Conservation (phyloP, 2,888 invertebrate species). For the Elmis aenea region DNA sequence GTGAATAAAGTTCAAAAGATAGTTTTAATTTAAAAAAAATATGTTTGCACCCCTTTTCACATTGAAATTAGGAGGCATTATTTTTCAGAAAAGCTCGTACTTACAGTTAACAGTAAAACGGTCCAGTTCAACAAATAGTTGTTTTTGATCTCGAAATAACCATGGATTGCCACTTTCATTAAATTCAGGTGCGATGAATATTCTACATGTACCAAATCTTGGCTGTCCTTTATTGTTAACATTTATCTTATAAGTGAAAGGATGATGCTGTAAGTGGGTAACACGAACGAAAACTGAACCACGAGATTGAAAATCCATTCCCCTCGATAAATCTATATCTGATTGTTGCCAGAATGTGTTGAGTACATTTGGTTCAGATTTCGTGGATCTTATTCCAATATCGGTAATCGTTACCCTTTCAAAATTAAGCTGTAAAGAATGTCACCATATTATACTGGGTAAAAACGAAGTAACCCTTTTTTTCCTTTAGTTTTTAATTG, state of each 20-base stretch:
- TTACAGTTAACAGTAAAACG: slow-evolving; percentile 61
- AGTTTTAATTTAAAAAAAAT: too few species aligned
- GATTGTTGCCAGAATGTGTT: slow-evolving; percentile 76
- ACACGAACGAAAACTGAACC: slow-evolving; percentile 69
- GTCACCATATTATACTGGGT: too few species aligned
- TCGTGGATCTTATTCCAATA: slow-evolving; percentile 51
- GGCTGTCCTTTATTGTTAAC: slow-evolving; percentile 46
- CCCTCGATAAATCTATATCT: slow-evolving; percentile 70
- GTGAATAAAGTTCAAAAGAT: too few species aligned
- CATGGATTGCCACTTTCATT: slow-evolving; percentile 60
- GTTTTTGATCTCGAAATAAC: slow-evolving; percentile 57
- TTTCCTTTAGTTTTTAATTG: too few species aligned
- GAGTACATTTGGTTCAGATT: slow-evolving; percentile 54
- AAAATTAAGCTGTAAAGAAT: slow-evolving; percentile 54
- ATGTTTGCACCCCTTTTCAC: too few species aligned
- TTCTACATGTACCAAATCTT: slow-evolving; percentile 60
- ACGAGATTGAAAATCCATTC: slow-evolving; percentile 76
- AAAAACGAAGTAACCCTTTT: too few species aligned
- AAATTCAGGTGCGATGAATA: slow-evolving; percentile 63
- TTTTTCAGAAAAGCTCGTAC: too few species aligned
- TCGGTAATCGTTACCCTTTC: slow-evolving; percentile 58
- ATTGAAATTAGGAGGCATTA: too few species aligned
- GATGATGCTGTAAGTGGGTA: slow-evolving; percentile 72
- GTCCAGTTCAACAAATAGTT: slow-evolving; percentile 68
- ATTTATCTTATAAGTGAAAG: slow-evolving; percentile 58